phyloP scores from a whole-genome alignment of 2,113 vertebrate species.

The Morone chrysops region DNA sequence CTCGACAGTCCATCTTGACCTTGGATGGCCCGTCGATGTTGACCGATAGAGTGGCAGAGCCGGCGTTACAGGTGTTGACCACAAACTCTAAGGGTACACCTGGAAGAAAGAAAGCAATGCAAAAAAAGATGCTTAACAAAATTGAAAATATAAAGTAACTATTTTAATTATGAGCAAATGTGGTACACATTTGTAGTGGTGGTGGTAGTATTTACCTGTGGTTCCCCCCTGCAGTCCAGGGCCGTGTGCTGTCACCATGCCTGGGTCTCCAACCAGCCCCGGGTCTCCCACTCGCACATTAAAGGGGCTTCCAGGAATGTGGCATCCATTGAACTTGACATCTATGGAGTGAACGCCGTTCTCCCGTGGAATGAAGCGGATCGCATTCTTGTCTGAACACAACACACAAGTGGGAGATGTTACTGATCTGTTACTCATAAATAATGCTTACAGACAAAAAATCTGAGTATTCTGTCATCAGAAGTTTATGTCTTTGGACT shows the following conservation, averaged over 20 bases:
- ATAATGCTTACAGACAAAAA: neutral
- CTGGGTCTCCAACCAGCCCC: conserved; percentile 92
- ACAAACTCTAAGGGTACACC: conserved; percentile 92
- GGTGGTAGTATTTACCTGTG: conserved; percentile 85
- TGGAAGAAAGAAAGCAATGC: conserved; percentile 53
- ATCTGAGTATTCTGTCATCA: neutral
- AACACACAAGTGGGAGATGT: conserved; percentile 16
- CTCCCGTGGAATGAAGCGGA: conserved; percentile 95
- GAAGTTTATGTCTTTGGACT: neutral
- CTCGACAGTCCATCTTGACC: conserved; percentile 95
- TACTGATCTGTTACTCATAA: neutral
- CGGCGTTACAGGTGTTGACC: conserved; percentile 92
- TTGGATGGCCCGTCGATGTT: conserved; percentile 97
- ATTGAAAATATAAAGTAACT: neutral
- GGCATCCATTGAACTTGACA: conserved; percentile 94
- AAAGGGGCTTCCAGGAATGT: conserved; percentile 97
- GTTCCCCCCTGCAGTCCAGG: conserved; percentile 92
- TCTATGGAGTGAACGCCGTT: conserved; percentile 96
- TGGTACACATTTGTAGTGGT: neutral
- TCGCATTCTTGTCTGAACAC: conserved; percentile 89
- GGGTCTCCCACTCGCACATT: conserved; percentile 95
- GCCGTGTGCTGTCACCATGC: conserved; percentile 93
- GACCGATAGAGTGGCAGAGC: conserved; percentile 91
- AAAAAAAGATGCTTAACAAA: neutral
- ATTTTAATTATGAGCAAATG: neutral